These are phyloP conservation scores for Brachionichthys hirsutus DNA, from an alignment of 2,113 vertebrate genomes.

Conservation along the genomic window DNA sequence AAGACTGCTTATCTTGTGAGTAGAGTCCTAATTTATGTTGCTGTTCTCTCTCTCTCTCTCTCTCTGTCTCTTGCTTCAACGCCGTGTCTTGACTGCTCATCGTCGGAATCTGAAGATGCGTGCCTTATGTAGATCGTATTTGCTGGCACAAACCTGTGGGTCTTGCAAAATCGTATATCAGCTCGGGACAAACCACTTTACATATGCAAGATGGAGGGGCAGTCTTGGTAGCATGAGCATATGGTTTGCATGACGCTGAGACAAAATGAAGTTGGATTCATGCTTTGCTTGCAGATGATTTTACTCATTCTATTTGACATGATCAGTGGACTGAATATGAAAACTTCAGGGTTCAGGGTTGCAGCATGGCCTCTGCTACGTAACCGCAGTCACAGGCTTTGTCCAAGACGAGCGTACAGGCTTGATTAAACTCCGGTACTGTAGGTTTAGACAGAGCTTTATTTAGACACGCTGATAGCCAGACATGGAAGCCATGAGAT, in stretches of 20 bases:
- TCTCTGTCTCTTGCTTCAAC: no score
- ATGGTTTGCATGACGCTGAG: background rate
- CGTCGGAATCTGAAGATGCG: no score
- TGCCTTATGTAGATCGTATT: no score
- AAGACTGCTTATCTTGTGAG: no score
- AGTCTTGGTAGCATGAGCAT: no score
- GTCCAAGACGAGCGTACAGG: slow-evolving; percentile 14
- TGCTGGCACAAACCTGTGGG: no score
- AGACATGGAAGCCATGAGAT: slow-evolving; percentile 54
- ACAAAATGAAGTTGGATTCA: slow-evolving; percentile 11
- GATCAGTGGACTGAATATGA: background rate
- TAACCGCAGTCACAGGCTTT: slow-evolving; percentile 53
- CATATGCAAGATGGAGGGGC: no score
- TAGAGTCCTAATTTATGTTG: no score
- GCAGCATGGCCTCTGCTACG: slow-evolving; percentile 21
- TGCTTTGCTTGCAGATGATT: slow-evolving; percentile 10
- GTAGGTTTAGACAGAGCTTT: slow-evolving; percentile 23
- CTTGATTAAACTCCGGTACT: slow-evolving; percentile 25
- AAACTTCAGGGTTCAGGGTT: background rate
- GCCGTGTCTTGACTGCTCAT: no score
- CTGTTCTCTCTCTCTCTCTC: no score
- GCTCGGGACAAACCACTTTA: no score
- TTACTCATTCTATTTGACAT: slow-evolving; percentile 11
- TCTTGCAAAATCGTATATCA: no score
- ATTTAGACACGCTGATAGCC: slow-evolving; percentile 57